These are phyloP conservation scores for Amiota communis DNA, from an alignment of 2,888 invertebrate species.

Conservation along the genomic window DNA sequence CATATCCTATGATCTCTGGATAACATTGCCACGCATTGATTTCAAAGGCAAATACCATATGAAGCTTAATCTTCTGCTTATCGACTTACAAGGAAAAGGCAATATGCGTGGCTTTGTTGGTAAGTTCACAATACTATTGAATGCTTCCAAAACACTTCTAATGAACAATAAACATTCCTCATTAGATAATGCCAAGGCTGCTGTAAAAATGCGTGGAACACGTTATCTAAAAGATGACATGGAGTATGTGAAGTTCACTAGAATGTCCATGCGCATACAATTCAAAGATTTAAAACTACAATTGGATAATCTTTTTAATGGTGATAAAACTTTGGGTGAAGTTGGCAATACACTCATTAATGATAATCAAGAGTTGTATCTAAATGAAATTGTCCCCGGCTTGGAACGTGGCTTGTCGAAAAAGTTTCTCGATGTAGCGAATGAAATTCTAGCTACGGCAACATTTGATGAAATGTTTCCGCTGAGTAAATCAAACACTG, in stretches of 20 bases:
- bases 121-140: slow-evolving; percentile 43
- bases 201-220: slow-evolving; percentile 69
- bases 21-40: slow-evolving; percentile 69
- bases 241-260: slow-evolving; percentile 70
- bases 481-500: slow-evolving; percentile 36
- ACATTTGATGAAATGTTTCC: slow-evolving; percentile 74
- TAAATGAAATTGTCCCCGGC: slow-evolving; percentile 71
- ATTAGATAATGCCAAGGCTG: slow-evolving; percentile 69
- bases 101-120: slow-evolving; percentile 69
- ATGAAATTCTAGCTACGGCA: slow-evolving; percentile 68
- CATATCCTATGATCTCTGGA: slow-evolving; percentile 69
- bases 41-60: slow-evolving; percentile 71
- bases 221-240: slow-evolving; percentile 62
- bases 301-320: slow-evolving; percentile 71
- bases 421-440: slow-evolving; percentile 71
- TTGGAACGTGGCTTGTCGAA: slow-evolving; percentile 70
- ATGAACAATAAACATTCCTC: not conserved
- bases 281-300: slow-evolving; percentile 68
- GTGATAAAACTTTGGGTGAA: slow-evolving; percentile 69
- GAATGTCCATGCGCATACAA: slow-evolving; percentile 68
- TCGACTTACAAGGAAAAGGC: slow-evolving; percentile 71
- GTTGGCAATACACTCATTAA: slow-evolving; percentile 72
- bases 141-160: too few species aligned
- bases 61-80: slow-evolving; percentile 68
- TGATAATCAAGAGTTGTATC: slow-evolving; percentile 70